A percentile compares a stretch with the other conserved stretches of the same genome.
These are phyloP conservation scores for Poecilobothrus nobilitatus DNA, from an alignment of 2,888 invertebrate species.

Conservation along the genomic window DNA sequence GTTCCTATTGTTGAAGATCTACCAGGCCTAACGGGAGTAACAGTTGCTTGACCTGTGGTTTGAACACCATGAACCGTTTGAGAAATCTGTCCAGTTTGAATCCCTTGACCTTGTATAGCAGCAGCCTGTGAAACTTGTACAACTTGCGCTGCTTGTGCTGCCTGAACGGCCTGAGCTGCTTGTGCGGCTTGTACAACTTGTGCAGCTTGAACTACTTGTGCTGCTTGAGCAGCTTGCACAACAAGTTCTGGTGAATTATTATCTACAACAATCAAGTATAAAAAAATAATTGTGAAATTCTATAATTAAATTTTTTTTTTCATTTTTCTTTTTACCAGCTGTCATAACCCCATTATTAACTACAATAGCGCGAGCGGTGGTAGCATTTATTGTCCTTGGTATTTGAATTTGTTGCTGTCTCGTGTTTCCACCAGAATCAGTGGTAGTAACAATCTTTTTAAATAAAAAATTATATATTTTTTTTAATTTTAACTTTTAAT, in stretches of 20 bases:
- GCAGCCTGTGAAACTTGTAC: too few species aligned
- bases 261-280: background rate
- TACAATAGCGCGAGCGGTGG: constrained; percentile 6
- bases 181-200: background rate
- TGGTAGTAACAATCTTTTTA: background rate
- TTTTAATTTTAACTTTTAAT: too few species aligned
- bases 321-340: background rate
- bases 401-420: constrained; percentile 4
- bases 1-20: background rate
- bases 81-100: background rate
- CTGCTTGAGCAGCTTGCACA: background rate
- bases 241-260: background rate
- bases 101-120: background rate
- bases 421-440: constrained; percentile 4
- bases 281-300: background rate
- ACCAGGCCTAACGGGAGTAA: background rate
- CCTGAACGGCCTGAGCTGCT: background rate
- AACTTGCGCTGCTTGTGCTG: background rate
- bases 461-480: background rate
- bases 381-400: constrained; percentile 6
- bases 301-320: background rate
- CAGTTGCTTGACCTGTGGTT: background rate
- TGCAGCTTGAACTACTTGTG: background rate
- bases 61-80: background rate
- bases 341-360: constrained; percentile 1